Percentiles rank a stretch among this genome's conserved stretches.
phyloP scores from a whole-genome alignment of 64 coral and sea anemone species.

The Pocillopora verrucosa region DNA sequence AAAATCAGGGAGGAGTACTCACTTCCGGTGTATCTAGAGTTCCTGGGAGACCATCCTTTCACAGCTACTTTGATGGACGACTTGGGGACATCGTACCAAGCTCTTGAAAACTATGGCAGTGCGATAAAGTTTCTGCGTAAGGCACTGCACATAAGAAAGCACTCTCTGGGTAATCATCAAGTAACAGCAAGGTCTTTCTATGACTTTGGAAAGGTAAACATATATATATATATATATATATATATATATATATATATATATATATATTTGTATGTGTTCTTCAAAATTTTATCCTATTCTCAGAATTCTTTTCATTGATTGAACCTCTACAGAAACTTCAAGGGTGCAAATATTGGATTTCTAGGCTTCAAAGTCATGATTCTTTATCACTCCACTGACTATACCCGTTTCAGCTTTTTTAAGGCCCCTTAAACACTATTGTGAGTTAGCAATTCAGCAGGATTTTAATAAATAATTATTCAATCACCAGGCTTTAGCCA shows the following conservation, averaged over 20 bases:
- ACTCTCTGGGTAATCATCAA: constrained; percentile 79
- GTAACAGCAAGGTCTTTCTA: constrained; percentile 87
- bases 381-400: too few relatives aligned
- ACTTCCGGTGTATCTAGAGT: constrained; percentile 74
- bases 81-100: constrained; percentile 70
- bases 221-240: background rate
- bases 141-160: constrained; percentile 64
- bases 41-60: constrained; percentile 79
- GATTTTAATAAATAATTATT: background rate
- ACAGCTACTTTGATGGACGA: constrained; percentile 86
- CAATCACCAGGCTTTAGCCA: constrained; percentile 9
- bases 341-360: too few relatives aligned
- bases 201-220: constrained; percentile 62
- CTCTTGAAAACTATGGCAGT: constrained; percentile 43
- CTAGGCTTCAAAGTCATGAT: too few relatives aligned
- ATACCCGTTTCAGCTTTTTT: background rate
- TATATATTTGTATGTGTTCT: too few relatives aligned
- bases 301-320: too few relatives aligned
- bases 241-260: too few relatives aligned
- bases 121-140: constrained; percentile 59
- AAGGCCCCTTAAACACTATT: background rate
- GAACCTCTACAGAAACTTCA: too few relatives aligned
- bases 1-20: constrained; percentile 63
- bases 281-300: too few relatives aligned
- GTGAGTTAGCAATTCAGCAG: background rate